phyloP scores from a whole-genome alignment of 2,113 vertebrate genomes.

The Bothrops jararaca region DNA sequence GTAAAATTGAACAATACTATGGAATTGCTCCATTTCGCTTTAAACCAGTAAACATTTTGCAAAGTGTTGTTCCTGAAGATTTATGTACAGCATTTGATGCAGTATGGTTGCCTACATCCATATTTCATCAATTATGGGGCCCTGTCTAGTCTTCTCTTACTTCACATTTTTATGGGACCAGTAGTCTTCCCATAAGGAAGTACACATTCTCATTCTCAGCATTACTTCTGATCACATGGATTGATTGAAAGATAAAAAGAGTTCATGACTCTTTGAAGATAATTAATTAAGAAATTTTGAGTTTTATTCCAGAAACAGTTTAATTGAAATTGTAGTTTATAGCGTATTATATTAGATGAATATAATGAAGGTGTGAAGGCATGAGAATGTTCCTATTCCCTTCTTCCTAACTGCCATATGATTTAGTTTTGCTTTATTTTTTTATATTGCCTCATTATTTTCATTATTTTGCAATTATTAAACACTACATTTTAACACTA shows the following conservation, averaged over 20 bases:
- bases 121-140: background rate
- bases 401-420: background rate
- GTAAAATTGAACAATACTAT: background rate
- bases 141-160: background rate
- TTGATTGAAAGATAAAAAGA: background rate
- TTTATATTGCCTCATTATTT: background rate
- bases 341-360: background rate
- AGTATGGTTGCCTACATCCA: background rate
- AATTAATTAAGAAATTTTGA: background rate
- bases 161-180: background rate
- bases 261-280: background rate
- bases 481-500: conserved; percentile 47
- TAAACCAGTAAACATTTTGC: background rate
- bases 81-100: background rate
- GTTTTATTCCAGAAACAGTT: background rate
- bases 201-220: background rate
- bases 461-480: background rate
- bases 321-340: background rate
- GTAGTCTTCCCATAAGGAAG: background rate
- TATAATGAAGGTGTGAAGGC: background rate
- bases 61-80: background rate
- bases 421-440: conserved; percentile 25
- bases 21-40: background rate
- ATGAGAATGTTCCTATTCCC: background rate
- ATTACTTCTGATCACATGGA: background rate